Conservation (phyloP, 2,888 invertebrate species). For the Cryptus viduatorius region DNA sequence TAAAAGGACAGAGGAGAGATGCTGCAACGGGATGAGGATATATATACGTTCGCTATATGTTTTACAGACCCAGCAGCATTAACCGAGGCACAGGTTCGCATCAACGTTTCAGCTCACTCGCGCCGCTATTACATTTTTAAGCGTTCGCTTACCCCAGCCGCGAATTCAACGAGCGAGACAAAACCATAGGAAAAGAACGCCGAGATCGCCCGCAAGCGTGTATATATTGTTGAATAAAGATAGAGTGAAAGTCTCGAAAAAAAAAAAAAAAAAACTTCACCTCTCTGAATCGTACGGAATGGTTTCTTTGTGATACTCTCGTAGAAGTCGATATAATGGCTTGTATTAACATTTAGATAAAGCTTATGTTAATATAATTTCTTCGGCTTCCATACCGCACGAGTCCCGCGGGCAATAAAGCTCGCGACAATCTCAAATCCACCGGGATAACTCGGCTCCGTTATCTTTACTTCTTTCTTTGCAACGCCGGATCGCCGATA, state of each 20-base stretch:
- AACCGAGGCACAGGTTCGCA: constrained; percentile 62
- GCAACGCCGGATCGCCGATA: constrained; percentile 30
- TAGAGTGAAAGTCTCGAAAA: constrained; percentile 49
- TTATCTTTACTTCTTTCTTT: constrained; percentile 36
- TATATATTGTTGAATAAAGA: constrained; percentile 57
- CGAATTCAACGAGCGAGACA: constrained; percentile 53
- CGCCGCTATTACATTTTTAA: constrained; percentile 78
- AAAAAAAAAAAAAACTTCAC: constrained; percentile 10
- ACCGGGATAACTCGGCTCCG: constrained; percentile 58
- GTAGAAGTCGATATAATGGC: constrained; percentile 73
- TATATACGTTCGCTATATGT: constrained; percentile 1
- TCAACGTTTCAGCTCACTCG: constrained; percentile 67
- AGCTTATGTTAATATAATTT: constrained; percentile 80
- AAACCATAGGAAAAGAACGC: constrained; percentile 30
- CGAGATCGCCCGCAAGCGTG: constrained; percentile 43
- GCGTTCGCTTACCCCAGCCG: constrained; percentile 74
- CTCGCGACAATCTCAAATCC: constrained; percentile 48
- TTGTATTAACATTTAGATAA: constrained; percentile 84
- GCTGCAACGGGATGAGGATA: constrained; percentile 22
- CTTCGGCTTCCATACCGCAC: constrained; percentile 53
- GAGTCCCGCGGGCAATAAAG: constrained; percentile 60
- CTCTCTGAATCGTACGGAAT: constrained; percentile 66
- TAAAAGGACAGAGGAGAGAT: constrained; percentile 42
- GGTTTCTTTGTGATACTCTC: constrained; percentile 74
- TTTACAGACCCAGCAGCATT: constrained; percentile 12